phyloP scores from a whole-genome alignment of 2,797 vertebrate species.

The Alauda arvensis region DNA sequence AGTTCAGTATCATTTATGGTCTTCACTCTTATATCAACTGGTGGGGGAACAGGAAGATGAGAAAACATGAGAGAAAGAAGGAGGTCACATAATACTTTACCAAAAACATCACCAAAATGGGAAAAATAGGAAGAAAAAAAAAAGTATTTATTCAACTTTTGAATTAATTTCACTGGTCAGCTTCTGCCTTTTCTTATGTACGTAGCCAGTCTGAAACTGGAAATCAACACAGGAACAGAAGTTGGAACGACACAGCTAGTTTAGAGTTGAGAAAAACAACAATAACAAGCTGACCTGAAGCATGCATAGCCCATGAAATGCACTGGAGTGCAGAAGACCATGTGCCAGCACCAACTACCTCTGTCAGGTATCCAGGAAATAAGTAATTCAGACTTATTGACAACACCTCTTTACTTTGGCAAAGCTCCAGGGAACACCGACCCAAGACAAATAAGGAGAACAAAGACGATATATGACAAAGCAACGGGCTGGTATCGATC shows the following conservation, averaged over 20 bases:
- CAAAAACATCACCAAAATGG: background rate
- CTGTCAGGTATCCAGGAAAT: background rate
- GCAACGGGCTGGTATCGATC: background rate
- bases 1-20: background rate
- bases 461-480: background rate
- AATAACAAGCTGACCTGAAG: background rate
- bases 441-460: background rate
- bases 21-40: background rate
- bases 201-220: background rate
- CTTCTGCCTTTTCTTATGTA: background rate
- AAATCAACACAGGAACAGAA: background rate
- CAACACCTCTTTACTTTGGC: background rate
- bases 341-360: background rate
- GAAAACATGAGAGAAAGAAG: background rate
- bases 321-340: background rate
- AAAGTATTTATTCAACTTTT: background rate
- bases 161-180: background rate
- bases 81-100: background rate
- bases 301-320: background rate
- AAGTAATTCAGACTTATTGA: background rate
- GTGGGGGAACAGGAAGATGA: background rate
- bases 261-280: background rate
- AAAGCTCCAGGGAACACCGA: background rate
- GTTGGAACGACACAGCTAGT: background rate
- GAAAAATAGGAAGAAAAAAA: background rate